Evolutionary conservation across 2,113 vertebrate species (phyloP).

Genomic region (Gnathonemus longibarbis): DNA sequence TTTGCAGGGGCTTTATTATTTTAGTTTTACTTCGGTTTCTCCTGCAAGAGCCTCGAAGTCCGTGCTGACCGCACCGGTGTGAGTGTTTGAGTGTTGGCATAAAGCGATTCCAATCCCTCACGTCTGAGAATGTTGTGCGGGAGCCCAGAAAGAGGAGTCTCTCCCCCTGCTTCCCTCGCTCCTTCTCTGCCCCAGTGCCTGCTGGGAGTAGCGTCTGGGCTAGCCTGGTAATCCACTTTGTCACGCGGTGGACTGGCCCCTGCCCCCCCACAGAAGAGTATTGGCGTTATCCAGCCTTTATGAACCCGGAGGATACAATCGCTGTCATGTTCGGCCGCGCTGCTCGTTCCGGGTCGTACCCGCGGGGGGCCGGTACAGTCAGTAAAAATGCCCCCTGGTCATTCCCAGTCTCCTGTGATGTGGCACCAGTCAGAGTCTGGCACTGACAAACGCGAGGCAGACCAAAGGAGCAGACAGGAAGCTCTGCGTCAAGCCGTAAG

Average conservation of each 20-base stretch:
- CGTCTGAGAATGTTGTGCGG: background rate
- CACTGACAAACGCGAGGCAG: background rate
- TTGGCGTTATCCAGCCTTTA: background rate
- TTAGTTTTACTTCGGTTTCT: background rate
- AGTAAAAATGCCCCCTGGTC: background rate
- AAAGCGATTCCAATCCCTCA: background rate
- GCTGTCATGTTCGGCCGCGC: background rate
- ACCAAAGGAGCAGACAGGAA: background rate
- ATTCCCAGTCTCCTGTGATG: background rate
- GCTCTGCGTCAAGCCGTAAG: background rate
- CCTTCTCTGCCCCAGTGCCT: background rate
- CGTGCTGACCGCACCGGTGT: background rate
- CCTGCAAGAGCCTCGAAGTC: background rate
- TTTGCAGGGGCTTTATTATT: background rate
- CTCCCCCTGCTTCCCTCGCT: background rate
- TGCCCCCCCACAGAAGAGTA: background rate
- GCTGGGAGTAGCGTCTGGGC: background rate
- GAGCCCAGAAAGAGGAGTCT: background rate
- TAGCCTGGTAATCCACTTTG: background rate
- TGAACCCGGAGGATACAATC: background rate
- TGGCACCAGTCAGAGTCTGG: background rate
- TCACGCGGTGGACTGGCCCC: background rate
- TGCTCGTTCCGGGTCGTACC: background rate
- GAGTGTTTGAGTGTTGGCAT: background rate
- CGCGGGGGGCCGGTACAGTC: background rate